phyloP scores from a whole-genome alignment of 2,797 vertebrate species.

The Bovichtus diacanthus region DNA sequence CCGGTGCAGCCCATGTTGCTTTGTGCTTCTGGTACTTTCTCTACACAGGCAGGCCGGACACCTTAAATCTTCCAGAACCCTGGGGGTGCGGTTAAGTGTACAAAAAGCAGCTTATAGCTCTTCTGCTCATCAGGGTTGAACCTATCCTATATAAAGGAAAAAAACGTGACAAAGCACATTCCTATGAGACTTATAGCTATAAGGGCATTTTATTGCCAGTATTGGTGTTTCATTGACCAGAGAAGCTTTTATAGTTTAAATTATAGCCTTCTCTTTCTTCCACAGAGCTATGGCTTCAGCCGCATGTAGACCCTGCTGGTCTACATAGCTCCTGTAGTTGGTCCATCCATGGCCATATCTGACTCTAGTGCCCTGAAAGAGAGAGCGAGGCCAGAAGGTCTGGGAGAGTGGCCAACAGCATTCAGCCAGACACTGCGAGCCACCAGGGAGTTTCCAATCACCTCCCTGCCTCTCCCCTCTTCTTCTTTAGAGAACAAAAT shows the following conservation, averaged over 20 bases:
- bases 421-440: slow-evolving; percentile 70
- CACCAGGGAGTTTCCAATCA: slow-evolving; percentile 79
- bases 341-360: slow-evolving; percentile 32
- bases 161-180: not conserved
- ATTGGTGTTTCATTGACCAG: not conserved
- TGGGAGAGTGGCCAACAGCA: slow-evolving; percentile 72
- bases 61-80: slow-evolving; percentile 2
- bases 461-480: slow-evolving; percentile 49
- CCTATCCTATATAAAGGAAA: not conserved
- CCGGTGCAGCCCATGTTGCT: slow-evolving; percentile 25
- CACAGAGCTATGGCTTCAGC: not conserved
- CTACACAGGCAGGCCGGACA: not conserved
- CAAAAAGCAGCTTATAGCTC: not conserved
- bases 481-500: slow-evolving; percentile 24
- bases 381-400: slow-evolving; percentile 57
- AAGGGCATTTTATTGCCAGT: not conserved
- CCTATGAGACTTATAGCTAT: not conserved
- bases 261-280: not conserved
- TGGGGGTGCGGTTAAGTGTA: not conserved
- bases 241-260: not conserved
- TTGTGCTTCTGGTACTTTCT: not conserved
- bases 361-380: slow-evolving; percentile 49
- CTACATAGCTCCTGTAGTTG: slow-evolving; percentile 16
- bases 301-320: slow-evolving; percentile 9
- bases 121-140: not conserved